Conservation (phyloP, 2,888 invertebrate genomes). For the Sipha maydis region DNA sequence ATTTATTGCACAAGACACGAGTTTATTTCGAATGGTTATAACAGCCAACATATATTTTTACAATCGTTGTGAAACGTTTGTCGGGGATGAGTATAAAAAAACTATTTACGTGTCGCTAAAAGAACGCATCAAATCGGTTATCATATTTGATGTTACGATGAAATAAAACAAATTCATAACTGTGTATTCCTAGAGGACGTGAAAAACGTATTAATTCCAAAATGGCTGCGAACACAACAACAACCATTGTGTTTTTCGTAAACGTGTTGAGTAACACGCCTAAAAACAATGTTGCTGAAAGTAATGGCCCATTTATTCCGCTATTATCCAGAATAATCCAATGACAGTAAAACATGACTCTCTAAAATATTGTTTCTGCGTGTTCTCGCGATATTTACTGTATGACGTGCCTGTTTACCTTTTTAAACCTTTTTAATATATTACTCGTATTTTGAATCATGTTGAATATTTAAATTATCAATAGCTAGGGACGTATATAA, state of each 20-base stretch:
- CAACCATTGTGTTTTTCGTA: neutral
- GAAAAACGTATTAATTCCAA: neutral
- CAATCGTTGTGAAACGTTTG: neutral
- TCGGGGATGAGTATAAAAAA: neutral
- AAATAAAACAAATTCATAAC: slow-evolving; percentile 14
- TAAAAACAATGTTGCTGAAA: slow-evolving; percentile 38
- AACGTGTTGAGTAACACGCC: slow-evolving; percentile 36
- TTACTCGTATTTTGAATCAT: neutral
- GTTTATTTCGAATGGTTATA: neutral
- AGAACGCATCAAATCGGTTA: neutral
- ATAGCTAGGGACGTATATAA: neutral
- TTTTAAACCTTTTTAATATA: neutral
- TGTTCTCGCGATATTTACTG: slow-evolving; percentile 13
- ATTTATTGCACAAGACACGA: neutral
- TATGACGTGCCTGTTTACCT: neutral
- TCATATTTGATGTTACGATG: neutral
- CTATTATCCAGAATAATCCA: slow-evolving; percentile 32
- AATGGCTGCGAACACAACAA: neutral
- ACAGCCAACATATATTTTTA: neutral
- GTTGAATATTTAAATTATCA: neutral
- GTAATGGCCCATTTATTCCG: slow-evolving; percentile 38
- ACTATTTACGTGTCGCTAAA: neutral
- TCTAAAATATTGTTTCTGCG: slow-evolving; percentile 39
- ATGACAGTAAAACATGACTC: slow-evolving; percentile 22
- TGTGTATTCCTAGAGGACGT: neutral